Base-by-base conservation (phyloP, 2,888 invertebrate species). In the Agrypnus murinus region DNA sequence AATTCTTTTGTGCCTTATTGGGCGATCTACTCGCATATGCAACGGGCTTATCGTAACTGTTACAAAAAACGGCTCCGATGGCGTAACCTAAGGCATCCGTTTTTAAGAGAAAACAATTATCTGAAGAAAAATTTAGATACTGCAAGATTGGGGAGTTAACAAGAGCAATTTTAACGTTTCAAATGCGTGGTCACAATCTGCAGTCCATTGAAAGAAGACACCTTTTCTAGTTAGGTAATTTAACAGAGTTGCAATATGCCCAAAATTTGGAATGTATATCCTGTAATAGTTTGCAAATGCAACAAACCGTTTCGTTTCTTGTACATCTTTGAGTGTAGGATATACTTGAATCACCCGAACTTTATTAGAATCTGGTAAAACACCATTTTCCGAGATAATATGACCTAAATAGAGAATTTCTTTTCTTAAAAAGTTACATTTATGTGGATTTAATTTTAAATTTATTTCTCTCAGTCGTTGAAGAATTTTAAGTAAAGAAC, bases 301-400 rank as follows among this genome's bases (percentile, higher is more conserved):
- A n/a, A n/a, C n/a, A n/a, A 32, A 78, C 55, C 75, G 25, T 53
- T 69, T 70, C 0, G 59, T 40, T 60, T 74, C 72, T 31, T 77
- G 71, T 9, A 71, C 68, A 65, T 71, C 69, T 66, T 64, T 72
- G 59, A 77, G 78, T 12, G 38, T 50, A n/a, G n/a, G n/a, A n/a
- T n/a, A n/a, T n/a, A n/a, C n/a, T n/a, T n/a, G n/a, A n/a, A n/a
- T n/a, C n/a, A 45, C n/a, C n/a, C n/a, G n/a, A n/a, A n/a, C n/a
- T n/a, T n/a, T n/a, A n/a, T n/a, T n/a, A n/a, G n/a, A n/a, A 77
- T 74, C 31, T 69, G 75, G 65, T 78, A 55, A 7, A 74, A 75
- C 46, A 76, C 71, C 71, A 77, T 75, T 75, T 74, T 7, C n/a
- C 38, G 38, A 38, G n/a, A 38, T 38, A 10, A 38, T 38, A 38